Percentiles rank a stretch among this genome's conserved stretches.
Conservation (phyloP, 2,113 vertebrate genomes). For the Burhinus bistriatus region DNA sequence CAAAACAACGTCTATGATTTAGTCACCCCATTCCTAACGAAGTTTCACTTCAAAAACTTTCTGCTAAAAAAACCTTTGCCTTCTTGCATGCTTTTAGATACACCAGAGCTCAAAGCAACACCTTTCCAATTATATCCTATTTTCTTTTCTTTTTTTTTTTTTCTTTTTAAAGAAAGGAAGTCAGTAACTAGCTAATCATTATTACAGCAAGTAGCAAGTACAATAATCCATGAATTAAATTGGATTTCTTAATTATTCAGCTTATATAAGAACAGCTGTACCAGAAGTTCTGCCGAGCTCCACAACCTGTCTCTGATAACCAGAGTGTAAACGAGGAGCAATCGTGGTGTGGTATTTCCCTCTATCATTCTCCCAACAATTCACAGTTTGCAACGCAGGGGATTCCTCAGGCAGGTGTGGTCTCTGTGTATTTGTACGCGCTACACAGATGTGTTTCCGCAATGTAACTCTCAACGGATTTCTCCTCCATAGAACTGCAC, state of each 20-base stretch:
- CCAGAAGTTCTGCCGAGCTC: neutral
- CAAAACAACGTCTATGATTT: neutral
- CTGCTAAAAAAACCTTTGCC: neutral
- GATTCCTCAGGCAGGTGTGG: neutral
- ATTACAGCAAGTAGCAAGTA: neutral
- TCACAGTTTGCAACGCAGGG: neutral
- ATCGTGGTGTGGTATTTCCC: rapidly evolving
- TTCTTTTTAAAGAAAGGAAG: neutral
- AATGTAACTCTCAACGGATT: neutral
- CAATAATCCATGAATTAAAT: neutral
- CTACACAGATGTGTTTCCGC: neutral
- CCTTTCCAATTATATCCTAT: neutral
- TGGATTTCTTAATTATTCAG: neutral
- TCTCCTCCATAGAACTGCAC: neutral
- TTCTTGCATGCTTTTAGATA: neutral
- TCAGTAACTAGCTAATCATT: neutral
- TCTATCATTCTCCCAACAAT: neutral
- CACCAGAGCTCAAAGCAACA: neutral
- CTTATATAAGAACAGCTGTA: neutral
- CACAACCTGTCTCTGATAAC: neutral
- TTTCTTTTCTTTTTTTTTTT: neutral
- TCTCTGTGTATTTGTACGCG: neutral
- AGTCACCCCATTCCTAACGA: neutral
- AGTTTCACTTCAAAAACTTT: neutral
- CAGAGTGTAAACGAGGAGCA: neutral